Evolutionary conservation across 2,113 vertebrate genomes (phyloP).

Genomic region (Mastomys natalensis): DNA sequence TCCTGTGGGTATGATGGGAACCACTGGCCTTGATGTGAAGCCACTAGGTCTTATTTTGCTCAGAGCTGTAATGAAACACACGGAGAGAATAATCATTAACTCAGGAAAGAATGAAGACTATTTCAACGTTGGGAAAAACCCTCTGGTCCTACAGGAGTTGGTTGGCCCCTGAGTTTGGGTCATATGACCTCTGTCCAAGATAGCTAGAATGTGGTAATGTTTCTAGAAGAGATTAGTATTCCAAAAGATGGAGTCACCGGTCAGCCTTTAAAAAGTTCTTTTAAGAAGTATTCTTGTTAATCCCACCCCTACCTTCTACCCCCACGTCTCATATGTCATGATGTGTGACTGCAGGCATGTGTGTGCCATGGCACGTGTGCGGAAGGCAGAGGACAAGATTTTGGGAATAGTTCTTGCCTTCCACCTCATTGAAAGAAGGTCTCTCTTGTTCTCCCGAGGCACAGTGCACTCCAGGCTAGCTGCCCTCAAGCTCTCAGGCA

Average conservation of each 20-base stretch:
- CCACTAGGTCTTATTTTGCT: not conserved
- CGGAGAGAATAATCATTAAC: not conserved
- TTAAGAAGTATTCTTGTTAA: not conserved
- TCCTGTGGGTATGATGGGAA: not conserved
- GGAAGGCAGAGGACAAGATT: not conserved
- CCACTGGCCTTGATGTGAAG: not conserved
- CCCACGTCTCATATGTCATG: not conserved
- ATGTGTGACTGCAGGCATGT: not conserved
- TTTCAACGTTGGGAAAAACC: not conserved
- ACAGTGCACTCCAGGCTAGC: not conserved
- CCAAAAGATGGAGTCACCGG: not conserved
- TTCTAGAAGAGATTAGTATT: not conserved
- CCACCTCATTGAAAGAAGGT: no score
- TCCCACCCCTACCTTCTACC: not conserved
- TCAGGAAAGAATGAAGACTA: not conserved
- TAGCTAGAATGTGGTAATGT: not conserved
- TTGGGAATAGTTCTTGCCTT: not conserved
- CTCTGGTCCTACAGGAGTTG: not conserved
- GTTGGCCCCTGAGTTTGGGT: not conserved
- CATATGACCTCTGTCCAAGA: not conserved
- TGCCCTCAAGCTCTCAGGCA: not conserved
- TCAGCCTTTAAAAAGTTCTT: not conserved
- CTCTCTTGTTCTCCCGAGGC: not conserved
- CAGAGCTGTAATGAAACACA: not conserved
- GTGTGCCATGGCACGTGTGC: not conserved